Conservation (phyloP, 2,888 invertebrate species). For the Oxycera nigricornis region DNA sequence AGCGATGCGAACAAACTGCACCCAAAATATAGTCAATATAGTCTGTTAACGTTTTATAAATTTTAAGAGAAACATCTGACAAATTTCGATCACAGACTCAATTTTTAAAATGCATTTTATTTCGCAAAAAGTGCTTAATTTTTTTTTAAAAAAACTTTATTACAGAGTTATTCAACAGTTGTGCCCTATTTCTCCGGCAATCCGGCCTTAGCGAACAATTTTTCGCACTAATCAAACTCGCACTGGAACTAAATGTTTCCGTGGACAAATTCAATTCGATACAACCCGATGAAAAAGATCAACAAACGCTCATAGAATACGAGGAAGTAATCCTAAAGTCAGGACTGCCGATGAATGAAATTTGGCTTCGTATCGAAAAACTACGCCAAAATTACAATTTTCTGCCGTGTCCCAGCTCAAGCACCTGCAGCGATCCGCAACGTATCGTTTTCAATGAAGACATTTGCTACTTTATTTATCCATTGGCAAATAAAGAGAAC, state of each 20-base stretch:
- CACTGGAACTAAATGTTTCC: slow-evolving; percentile 71
- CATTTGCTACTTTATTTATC: slow-evolving; percentile 73
- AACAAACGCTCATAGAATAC: slow-evolving; percentile 63
- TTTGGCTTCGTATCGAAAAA: slow-evolving; percentile 79
- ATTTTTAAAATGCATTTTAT: background rate
- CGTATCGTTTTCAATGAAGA: slow-evolving; percentile 71
- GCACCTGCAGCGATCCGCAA: slow-evolving; percentile 69
- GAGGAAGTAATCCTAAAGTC: slow-evolving; percentile 70
- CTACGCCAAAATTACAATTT: slow-evolving; percentile 76
- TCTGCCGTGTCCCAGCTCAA: slow-evolving; percentile 65
- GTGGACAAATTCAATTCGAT: slow-evolving; percentile 58
- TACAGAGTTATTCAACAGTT: slow-evolving; percentile 64
- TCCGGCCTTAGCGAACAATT: slow-evolving; percentile 78
- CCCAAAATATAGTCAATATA: too few relatives aligned
- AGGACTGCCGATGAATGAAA: slow-evolving; percentile 73
- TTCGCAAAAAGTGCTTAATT: slow-evolving; percentile 50
- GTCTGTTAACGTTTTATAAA: too few relatives aligned
- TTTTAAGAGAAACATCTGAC: too few relatives aligned
- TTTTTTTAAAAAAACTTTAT: too few relatives aligned
- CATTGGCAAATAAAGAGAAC: slow-evolving; percentile 67
- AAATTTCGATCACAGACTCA: too few relatives aligned
- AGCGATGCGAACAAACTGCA: too few relatives aligned
- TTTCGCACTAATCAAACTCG: slow-evolving; percentile 74
- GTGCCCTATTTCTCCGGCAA: slow-evolving; percentile 69
- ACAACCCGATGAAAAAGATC: slow-evolving; percentile 53